These are phyloP conservation scores for Nephila pilipes DNA, from an alignment of 1,140 invertebrate species.

Conservation along the genomic window DNA sequence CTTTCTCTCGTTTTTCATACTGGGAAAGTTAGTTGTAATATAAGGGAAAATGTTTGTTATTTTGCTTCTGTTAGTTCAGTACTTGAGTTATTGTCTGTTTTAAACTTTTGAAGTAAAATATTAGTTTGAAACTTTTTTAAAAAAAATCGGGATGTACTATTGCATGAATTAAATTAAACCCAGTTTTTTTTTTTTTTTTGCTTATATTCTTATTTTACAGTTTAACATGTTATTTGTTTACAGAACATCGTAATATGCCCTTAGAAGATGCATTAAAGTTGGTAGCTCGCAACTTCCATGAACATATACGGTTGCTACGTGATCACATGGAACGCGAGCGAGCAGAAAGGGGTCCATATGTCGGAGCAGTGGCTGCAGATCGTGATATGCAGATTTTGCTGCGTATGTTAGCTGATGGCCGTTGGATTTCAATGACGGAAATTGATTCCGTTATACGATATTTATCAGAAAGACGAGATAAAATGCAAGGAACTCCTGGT, in stretches of 20 bases:
- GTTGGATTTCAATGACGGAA: constrained; percentile 89
- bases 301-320: constrained; percentile 84
- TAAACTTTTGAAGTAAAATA: no score
- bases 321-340: constrained; percentile 71
- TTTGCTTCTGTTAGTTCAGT: no score
- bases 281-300: constrained; percentile 89
- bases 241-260: constrained; percentile 97
- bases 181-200: no score
- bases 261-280: constrained; percentile 93
- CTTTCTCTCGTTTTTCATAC: no score
- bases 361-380: constrained; percentile 60
- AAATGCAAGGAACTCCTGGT: constrained; percentile 22
- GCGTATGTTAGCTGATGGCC: constrained; percentile 90
- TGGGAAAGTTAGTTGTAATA: no score
- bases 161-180: no score
- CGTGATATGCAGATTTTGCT: constrained; percentile 85
- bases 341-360: constrained; percentile 60
- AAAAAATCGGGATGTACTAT: no score
- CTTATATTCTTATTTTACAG: neutral
- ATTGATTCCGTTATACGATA: constrained; percentile 91
- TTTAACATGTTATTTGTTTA: constrained; percentile 74
- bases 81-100: no score
- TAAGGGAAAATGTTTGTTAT: no score
- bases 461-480: constrained; percentile 87
- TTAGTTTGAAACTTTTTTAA: no score